Evolutionary conservation across 2,113 vertebrate genomes (phyloP).

Genomic region (Leucoraja erinaceus): DNA sequence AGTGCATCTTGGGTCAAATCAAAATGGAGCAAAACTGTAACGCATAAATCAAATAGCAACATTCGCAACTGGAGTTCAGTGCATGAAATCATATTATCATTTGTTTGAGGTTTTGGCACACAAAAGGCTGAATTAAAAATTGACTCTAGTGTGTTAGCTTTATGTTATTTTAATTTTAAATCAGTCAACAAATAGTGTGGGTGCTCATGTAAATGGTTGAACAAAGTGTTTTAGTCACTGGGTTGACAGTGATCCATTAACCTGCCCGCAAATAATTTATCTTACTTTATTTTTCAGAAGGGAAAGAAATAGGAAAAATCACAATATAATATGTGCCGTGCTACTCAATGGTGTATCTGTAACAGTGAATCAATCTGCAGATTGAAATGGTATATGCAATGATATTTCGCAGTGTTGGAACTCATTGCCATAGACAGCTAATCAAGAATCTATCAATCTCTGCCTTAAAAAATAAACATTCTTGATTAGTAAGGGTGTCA

Average conservation of each 20-base stretch:
- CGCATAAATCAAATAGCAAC: too few species aligned
- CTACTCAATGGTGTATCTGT: background rate
- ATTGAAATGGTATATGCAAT: background rate
- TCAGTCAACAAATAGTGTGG: background rate
- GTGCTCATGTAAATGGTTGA: background rate
- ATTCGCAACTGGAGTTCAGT: background rate
- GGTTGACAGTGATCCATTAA: background rate
- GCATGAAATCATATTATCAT: background rate
- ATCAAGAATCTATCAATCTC: accelerated
- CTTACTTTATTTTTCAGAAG: too few species aligned
- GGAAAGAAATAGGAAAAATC: too few species aligned
- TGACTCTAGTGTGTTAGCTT: background rate
- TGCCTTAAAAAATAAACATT: too few species aligned
- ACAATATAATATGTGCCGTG: background rate
- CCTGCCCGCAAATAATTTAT: background rate
- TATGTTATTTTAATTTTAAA: background rate
- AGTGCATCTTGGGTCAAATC: too few species aligned
- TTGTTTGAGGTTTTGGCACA: background rate
- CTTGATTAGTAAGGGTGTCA: too few species aligned
- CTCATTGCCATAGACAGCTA: too few species aligned
- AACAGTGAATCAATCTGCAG: background rate
- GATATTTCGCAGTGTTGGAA: background rate
- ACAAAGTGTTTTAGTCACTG: background rate
- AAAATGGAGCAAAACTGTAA: too few species aligned
- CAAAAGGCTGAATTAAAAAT: background rate